phyloP scores from a whole-genome alignment of 2,888 invertebrate genomes.

The Hydraecia micacea region DNA sequence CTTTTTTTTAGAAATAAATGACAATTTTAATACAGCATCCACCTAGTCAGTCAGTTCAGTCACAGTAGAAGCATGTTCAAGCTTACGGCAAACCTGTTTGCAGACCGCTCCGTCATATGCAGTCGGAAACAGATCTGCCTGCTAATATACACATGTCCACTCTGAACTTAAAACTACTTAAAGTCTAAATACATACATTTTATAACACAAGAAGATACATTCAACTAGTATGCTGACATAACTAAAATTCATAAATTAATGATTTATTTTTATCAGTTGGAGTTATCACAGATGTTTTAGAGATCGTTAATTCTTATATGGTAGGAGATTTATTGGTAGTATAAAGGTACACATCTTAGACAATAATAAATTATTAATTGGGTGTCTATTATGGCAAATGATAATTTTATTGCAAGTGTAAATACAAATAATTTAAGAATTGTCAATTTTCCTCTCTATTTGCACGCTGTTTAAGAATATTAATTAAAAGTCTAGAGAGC shows the following conservation, averaged over 20 bases:
- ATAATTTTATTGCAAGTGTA: constrained; percentile 59
- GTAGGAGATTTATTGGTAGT: constrained; percentile 83
- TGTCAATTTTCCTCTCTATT: constrained; percentile 58
- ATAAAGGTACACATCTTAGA: constrained; percentile 71
- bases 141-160: constrained; percentile 52
- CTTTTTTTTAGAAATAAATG: constrained; percentile 57
- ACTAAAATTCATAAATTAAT: constrained; percentile 87
- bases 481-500: constrained; percentile 29
- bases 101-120: constrained; percentile 10
- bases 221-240: constrained; percentile 75
- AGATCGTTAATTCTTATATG: constrained; percentile 89
- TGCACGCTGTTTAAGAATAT: constrained; percentile 21
- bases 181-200: constrained; percentile 70
- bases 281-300: constrained; percentile 90
- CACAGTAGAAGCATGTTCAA: constrained; percentile 57
- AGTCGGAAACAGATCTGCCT: constrained; percentile 45
- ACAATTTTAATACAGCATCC: constrained; percentile 78
- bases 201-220: constrained; percentile 78
- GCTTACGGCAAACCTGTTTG: constrained; percentile 41
- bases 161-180: constrained; percentile 65
- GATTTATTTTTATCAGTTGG: constrained; percentile 86
- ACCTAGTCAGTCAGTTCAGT: constrained; percentile 81
- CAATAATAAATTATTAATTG: constrained; percentile 73
- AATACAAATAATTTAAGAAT: constrained; percentile 51
- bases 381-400: constrained; percentile 71